These are phyloP conservation scores for Coptodon rendalli DNA, from an alignment of 2,113 vertebrate genomes.

Conservation along the genomic window DNA sequence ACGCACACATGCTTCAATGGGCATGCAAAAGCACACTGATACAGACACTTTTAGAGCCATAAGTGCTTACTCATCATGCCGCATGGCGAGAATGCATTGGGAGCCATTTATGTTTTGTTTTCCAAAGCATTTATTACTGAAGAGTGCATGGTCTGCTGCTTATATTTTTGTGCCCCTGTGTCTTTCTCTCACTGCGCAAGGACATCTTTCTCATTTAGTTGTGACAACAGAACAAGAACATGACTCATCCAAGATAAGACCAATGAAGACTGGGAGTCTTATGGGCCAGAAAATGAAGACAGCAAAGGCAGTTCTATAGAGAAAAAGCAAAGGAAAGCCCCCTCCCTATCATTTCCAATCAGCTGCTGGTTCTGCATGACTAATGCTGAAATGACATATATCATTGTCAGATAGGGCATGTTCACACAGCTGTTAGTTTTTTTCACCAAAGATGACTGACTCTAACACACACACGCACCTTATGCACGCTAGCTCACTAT, in stretches of 20 bases:
- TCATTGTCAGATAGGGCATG: constrained; percentile 42
- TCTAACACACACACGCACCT: constrained; percentile 16
- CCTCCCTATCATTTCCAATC: constrained; percentile 41
- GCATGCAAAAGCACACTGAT: constrained; percentile 22
- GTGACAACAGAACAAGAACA: constrained; percentile 23
- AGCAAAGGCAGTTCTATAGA: neutral
- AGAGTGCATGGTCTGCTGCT: neutral
- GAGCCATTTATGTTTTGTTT: constrained; percentile 37
- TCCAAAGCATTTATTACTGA: constrained; percentile 9
- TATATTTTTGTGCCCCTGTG: neutral
- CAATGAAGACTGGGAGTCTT: constrained; percentile 8
- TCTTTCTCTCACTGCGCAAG: neutral
- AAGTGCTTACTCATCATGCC: constrained; percentile 51
- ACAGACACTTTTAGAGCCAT: constrained; percentile 10
- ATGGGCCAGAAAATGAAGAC: constrained; percentile 29
- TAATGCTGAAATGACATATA: constrained; percentile 54
- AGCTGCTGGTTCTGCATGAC: constrained; percentile 47
- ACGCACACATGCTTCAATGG: constrained; percentile 26
- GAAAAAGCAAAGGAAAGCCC: constrained; percentile 3
- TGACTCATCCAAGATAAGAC: constrained; percentile 29
- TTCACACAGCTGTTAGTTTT: constrained; percentile 25
- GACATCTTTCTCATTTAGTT: constrained; percentile 26
- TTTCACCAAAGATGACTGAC: neutral
- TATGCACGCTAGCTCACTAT: constrained; percentile 33
- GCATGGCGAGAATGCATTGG: neutral